These are phyloP conservation scores for Macquaria ambigua DNA, from an alignment of 2,113 vertebrate genomes.

Conservation along the genomic window DNA sequence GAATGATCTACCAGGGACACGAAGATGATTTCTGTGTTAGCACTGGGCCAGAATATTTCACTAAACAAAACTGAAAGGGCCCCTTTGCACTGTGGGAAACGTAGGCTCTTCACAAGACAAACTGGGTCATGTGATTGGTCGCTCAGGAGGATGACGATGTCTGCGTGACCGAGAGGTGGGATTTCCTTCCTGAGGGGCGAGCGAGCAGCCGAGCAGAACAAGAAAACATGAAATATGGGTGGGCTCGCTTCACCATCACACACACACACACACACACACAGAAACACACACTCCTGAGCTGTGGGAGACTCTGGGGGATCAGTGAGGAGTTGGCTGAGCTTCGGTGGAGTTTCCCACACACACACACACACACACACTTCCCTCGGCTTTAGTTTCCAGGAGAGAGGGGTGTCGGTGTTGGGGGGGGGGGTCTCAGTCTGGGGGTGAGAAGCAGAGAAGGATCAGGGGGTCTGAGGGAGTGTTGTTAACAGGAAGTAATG, in stretches of 20 bases:
- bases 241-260: neutral
- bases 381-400: neutral
- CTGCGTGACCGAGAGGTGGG: neutral
- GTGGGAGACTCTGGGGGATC: constrained; percentile 34
- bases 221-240: constrained; percentile 32
- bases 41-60: neutral
- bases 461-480: neutral
- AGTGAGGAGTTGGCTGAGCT: constrained; percentile 27
- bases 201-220: constrained; percentile 8
- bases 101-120: neutral
- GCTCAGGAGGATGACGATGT: constrained; percentile 1
- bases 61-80: neutral
- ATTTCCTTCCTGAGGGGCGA: constrained; percentile 9
- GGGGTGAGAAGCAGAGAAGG: neutral
- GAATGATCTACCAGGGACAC: neutral
- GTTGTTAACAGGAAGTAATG: constrained; percentile 43
- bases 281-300: neutral
- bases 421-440: neutral
- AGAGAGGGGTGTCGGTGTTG: neutral
- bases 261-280: constrained; percentile 29
- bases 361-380: constrained; percentile 4
- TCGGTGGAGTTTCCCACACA: constrained; percentile 22
- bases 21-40: neutral
- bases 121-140: constrained; percentile 10
- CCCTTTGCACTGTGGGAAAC: constrained; percentile 37